Evolutionary conservation across 1,140 invertebrate genomes (phyloP).

Genomic region (Diuraphis noxia): DNA sequence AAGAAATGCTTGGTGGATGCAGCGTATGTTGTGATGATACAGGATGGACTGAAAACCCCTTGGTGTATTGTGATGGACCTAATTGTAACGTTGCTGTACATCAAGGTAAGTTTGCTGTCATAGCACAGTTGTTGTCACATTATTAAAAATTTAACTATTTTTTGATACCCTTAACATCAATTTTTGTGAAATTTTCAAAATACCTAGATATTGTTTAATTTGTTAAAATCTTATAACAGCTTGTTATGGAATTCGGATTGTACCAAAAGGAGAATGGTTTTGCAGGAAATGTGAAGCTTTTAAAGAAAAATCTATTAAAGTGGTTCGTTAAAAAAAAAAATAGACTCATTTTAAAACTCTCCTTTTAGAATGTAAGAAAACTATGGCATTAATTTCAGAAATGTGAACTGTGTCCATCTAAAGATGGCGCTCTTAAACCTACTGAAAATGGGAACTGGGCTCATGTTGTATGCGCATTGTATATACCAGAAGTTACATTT

Average conservation of each 20-base stretch:
- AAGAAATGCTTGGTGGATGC: constrained; percentile 99
- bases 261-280: constrained; percentile 96
- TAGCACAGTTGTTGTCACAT: constrained; percentile 21
- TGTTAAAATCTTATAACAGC: constrained; percentile 65
- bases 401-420: constrained; percentile 94
- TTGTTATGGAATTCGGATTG: constrained; percentile 96
- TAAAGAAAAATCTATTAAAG: constrained; percentile 84
- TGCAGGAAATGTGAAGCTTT: constrained; percentile 93
- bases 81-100: constrained; percentile 97
- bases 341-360: not conserved
- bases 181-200: constrained; percentile 12
- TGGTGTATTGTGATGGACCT: constrained; percentile 98
- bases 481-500: constrained; percentile 96
- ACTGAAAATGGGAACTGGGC: constrained; percentile 94
- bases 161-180: not conserved
- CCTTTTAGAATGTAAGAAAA: constrained; percentile 17
- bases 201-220: constrained; percentile 26
- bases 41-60: constrained; percentile 96
- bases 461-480: constrained; percentile 97
- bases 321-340: constrained; percentile 66
- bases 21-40: constrained; percentile 99
- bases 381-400: constrained; percentile 48
- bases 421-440: constrained; percentile 92
- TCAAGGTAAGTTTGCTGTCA: constrained; percentile 55
- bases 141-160: constrained; percentile 14